Conservation (phyloP, 2,888 invertebrate genomes). For the Drosophila algonquin region DNA sequence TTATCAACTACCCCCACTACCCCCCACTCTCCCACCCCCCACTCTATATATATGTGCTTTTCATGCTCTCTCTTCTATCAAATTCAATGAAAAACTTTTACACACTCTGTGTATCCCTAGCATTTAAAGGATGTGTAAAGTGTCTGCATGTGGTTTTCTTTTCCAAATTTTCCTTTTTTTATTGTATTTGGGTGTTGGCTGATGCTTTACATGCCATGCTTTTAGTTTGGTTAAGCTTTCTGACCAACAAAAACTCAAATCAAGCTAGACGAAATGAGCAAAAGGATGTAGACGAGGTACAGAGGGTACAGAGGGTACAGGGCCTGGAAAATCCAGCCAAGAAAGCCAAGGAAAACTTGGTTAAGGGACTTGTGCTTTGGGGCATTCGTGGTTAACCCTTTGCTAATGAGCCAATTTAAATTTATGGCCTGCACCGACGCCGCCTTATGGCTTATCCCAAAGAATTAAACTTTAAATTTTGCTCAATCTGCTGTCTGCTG, state of each 20-base stretch:
- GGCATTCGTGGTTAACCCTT: conserved; percentile 66
- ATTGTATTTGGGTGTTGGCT: background rate
- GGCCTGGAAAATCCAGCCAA: conserved; percentile 14
- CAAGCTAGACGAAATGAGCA: conserved; percentile 46
- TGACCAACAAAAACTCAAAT: conserved; percentile 71
- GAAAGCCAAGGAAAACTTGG: conserved; percentile 28
- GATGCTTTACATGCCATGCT: conserved; percentile 60
- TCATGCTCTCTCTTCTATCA: conserved; percentile 47
- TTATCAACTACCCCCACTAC: conserved; percentile 57
- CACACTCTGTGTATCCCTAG: conserved; percentile 12
- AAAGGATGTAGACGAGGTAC: too few species aligned
- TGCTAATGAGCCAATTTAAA: conserved; percentile 78
- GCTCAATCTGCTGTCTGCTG: conserved; percentile 6
- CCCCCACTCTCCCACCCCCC: conserved; percentile 8
- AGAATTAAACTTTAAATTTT: conserved; percentile 28
- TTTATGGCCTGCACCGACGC: conserved; percentile 45
- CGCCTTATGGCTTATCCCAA: conserved; percentile 9
- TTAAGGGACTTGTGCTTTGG: conserved; percentile 26
- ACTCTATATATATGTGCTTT: conserved; percentile 31
- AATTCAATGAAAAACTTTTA: conserved; percentile 74
- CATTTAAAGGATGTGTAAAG: conserved; percentile 25
- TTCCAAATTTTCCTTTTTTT: conserved; percentile 19
- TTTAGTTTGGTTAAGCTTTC: conserved; percentile 70
- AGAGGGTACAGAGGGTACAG: background rate
- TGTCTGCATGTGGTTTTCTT: conserved; percentile 55